A percentile compares a stretch with the other conserved stretches of the same genome.
phyloP scores from a whole-genome alignment of 2,888 invertebrate genomes.

The Pogonocherus hispidulus region DNA sequence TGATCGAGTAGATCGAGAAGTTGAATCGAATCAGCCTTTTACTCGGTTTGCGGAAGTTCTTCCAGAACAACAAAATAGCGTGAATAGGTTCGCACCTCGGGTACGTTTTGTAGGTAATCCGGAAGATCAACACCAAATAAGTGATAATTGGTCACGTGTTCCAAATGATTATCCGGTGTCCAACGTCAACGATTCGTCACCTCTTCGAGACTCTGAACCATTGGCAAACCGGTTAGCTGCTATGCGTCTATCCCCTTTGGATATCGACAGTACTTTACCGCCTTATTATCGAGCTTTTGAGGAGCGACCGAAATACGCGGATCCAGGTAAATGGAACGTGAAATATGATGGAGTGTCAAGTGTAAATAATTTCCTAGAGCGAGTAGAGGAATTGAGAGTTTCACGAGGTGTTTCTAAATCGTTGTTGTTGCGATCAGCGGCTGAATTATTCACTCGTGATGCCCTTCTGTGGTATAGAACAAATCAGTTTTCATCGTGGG shows the following conservation, averaged over 20 bases:
- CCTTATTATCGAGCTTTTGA: background rate
- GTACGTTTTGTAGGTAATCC: background rate
- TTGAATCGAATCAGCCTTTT: no score
- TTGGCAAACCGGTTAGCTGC: background rate
- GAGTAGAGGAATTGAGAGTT: slow-evolving; percentile 23
- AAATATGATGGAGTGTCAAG: slow-evolving; percentile 21
- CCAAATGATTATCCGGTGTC: no score
- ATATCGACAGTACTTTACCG: background rate
- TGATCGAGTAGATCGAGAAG: no score
- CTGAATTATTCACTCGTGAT: no score
- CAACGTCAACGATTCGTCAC: no score
- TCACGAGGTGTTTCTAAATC: slow-evolving; percentile 32
- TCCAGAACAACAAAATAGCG: background rate
- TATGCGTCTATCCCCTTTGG: background rate
- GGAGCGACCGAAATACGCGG: background rate
- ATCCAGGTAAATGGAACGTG: slow-evolving; percentile 17
- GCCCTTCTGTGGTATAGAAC: slow-evolving; percentile 31
- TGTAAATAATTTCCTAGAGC: no score
- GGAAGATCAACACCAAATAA: background rate
- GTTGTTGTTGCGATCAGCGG: no score
- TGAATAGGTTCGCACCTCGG: background rate
- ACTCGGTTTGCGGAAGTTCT: background rate
- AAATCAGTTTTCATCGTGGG: slow-evolving; percentile 11
- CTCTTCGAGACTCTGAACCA: no score
- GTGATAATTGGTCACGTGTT: no score